Conservation (phyloP, 2,113 vertebrate genomes). For the Catharus bicknelli region DNA sequence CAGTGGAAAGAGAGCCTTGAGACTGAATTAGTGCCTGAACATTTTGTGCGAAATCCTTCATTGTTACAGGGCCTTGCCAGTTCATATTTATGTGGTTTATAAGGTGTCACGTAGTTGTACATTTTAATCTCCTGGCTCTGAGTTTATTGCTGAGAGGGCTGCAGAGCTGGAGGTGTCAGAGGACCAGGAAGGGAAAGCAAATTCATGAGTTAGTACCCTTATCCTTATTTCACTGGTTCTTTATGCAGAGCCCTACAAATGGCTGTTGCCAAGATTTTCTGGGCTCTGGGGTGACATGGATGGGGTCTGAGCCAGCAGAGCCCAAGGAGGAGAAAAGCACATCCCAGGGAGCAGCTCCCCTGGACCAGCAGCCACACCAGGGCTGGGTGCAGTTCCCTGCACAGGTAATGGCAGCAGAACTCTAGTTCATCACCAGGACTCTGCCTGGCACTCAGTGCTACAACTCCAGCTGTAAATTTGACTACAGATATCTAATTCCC, state of each 20-base stretch:
- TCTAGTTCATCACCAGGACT: not conserved
- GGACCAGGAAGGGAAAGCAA: not conserved
- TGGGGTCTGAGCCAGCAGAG: not conserved
- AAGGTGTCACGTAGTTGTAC: not conserved
- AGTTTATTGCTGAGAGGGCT: not conserved
- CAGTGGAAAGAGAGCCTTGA: constrained; percentile 2
- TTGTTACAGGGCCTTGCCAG: constrained; percentile 20
- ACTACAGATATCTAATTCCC: not conserved
- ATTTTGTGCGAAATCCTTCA: constrained; percentile 11
- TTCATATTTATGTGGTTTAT: constrained; percentile 36
- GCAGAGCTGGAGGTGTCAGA: not conserved
- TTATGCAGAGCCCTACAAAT: not conserved
- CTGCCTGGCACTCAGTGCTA: not conserved
- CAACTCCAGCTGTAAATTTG: not conserved
- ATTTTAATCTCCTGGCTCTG: constrained; percentile 37
- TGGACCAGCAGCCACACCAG: not conserved
- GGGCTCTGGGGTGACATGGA: not conserved
- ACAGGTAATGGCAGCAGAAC: not conserved
- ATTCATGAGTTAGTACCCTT: not conserved
- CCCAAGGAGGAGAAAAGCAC: fast-evolving
- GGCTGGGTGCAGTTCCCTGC: not conserved
- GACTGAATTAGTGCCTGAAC: constrained; percentile 36
- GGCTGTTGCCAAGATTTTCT: fast-evolving
- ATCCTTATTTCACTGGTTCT: not conserved
- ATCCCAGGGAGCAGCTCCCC: not conserved